Evolutionary conservation across 2,888 invertebrate species (phyloP), one percentile per base, ranked within the genome.

Genomic region (Melieria omissa): DNA sequence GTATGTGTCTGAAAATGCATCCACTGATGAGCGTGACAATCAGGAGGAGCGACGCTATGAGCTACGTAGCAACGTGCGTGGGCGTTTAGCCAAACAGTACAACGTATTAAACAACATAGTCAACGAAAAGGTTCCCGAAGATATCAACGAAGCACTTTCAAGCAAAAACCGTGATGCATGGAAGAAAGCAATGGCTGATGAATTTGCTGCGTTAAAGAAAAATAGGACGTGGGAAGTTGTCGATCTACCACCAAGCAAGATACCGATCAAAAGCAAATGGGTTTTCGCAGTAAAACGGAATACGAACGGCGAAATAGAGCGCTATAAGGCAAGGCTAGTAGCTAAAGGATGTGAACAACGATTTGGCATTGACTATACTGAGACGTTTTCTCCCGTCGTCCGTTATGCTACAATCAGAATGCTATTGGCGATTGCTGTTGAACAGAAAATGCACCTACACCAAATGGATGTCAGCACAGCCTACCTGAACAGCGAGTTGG

Each of bases 391-490:
- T 9, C 73, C 74, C n/a, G 73, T 73, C 3, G 65, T 70, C 6
- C 60, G 73, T 5, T 29, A 29, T 29, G 29, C 29, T 29, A 29
- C 29, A 29, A 73, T 74, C 41, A 69, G 74, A 0, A 61, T 73
- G 60, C 9, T 77, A n/a, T 65, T 73, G 52, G 74, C 75, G 12
- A 45, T 77, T 5, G 70, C 75, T 14, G 74, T 66, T 4, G 65
- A 67, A 60, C 14, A 71, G 9, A 72, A 71, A 14, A 63, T 75
- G 67, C 60, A 70, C 41, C 29, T 74, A 8, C 77, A 74, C 52
- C 75, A 75, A 57, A 52, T 74, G 54, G 75, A 75, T 60, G 74
- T 75, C 5, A 57, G 65, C n/a, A 71, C 72, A 8, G 76, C 76
- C 10, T 76, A 75, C 65, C 49, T 73, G 12, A 70, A 73, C 55